Percentiles rank a stretch among this genome's conserved stretches.
These are phyloP conservation scores for Polylopha cassiicola DNA, from an alignment of 2,888 invertebrate species.

Conservation along the genomic window DNA sequence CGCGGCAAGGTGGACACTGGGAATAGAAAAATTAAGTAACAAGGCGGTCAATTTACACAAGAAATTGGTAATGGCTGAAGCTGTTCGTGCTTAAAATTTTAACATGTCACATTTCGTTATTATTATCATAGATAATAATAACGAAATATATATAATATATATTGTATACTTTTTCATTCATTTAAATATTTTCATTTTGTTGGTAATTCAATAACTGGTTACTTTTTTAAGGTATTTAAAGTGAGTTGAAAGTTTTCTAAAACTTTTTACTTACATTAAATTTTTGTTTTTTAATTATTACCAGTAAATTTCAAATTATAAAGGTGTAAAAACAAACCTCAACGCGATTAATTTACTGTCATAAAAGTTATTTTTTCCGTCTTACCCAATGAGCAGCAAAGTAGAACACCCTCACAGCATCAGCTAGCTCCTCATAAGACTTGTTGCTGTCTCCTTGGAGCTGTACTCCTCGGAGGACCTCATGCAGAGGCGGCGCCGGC, in stretches of 20 bases:
- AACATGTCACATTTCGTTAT: too few species aligned
- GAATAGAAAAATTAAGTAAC: constrained; percentile 34
- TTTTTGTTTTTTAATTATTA: neutral
- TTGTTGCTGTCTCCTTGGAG: constrained; percentile 57
- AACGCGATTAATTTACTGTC: too few species aligned
- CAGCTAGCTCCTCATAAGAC: constrained; percentile 77
- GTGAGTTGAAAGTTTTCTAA: too few species aligned
- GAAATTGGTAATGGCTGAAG: neutral
- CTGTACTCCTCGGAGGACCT: constrained; percentile 73
- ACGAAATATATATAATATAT: too few species aligned
- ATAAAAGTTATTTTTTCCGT: constrained; percentile 17
- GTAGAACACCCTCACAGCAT: constrained; percentile 84
- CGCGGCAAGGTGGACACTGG: constrained; percentile 91
- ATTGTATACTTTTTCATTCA: too few species aligned
- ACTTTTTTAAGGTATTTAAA: too few species aligned
- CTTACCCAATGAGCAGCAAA: constrained; percentile 94
- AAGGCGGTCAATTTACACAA: neutral
- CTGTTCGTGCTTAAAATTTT: too few species aligned
- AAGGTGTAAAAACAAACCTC: too few species aligned
- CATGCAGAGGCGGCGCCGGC: constrained; percentile 82
- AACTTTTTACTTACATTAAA: neutral
- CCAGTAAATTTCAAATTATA: neutral
- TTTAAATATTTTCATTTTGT: too few species aligned
- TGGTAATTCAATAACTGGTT: too few species aligned
- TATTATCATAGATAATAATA: too few species aligned